Percentiles rank a stretch among this genome's conserved stretches.
Evolutionary conservation across 2,113 vertebrate genomes (phyloP).

Genomic region (Microtus ochrogaster): DNA sequence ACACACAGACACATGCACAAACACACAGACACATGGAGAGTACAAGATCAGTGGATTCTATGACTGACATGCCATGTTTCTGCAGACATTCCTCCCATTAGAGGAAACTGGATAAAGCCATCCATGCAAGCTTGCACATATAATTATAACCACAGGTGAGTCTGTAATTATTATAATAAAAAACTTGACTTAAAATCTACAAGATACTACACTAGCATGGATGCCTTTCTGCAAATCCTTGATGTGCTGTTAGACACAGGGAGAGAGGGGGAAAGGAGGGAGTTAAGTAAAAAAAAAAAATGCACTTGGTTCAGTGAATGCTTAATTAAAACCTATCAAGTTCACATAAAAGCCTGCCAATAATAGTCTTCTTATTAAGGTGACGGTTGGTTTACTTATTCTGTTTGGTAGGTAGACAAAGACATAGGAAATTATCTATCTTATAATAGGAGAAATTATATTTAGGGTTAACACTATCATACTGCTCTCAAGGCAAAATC

Average conservation of each 20-base stretch:
- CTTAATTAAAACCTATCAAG: slow-evolving; percentile 64
- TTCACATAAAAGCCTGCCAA: slow-evolving; percentile 39
- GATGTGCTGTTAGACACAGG: neutral
- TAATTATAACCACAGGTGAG: neutral
- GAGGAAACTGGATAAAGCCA: neutral
- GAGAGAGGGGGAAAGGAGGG: neutral
- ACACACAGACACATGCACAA: neutral
- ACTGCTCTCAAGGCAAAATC: slow-evolving; percentile 59
- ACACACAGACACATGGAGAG: neutral
- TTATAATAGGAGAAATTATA: slow-evolving; percentile 61
- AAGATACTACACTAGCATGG: neutral
- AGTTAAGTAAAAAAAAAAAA: neutral
- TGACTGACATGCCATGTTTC: neutral
- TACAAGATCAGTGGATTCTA: neutral
- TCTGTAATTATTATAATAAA: neutral
- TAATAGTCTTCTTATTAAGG: neutral
- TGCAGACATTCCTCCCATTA: neutral
- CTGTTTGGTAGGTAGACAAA: neutral
- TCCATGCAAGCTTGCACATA: neutral
- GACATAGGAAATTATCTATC: slow-evolving; percentile 62
- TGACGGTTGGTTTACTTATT: slow-evolving; percentile 15
- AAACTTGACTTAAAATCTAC: slow-evolving; percentile 12
- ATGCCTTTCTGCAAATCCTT: neutral
- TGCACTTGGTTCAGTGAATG: neutral
- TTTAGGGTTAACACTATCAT: slow-evolving; percentile 57